Percentiles rank a stretch among this genome's conserved stretches.
Evolutionary conservation across 2,888 invertebrate genomes (phyloP).

Genomic region (Quadroppia sp.): DNA sequence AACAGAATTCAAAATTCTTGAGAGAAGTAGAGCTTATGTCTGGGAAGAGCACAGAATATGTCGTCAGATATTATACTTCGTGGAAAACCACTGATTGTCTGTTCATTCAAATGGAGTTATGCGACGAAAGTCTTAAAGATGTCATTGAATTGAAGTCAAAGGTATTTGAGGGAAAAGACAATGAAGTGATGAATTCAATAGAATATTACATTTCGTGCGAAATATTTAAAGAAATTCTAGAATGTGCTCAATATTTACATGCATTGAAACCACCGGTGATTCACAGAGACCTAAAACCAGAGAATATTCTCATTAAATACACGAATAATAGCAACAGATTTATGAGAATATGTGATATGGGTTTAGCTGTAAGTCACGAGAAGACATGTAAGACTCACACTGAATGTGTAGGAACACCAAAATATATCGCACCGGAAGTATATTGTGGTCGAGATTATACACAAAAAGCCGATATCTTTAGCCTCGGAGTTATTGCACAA

Average conservation of each 20-base stretch:
- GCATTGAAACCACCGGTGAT: background rate
- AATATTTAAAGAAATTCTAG: background rate
- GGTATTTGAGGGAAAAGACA: background rate
- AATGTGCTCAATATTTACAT: background rate
- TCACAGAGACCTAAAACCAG: background rate
- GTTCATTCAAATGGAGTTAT: conserved; percentile 5
- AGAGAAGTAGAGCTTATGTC: too few relatives aligned
- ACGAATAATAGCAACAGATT: background rate
- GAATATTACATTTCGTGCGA: background rate
- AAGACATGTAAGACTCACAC: background rate
- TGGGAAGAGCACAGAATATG: too few relatives aligned
- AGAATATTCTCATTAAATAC: background rate
- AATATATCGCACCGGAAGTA: background rate
- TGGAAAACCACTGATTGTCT: background rate
- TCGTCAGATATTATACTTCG: background rate
- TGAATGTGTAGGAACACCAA: background rate
- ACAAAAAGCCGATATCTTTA: background rate
- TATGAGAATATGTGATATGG: background rate
- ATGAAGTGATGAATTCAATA: background rate
- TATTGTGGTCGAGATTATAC: too few relatives aligned
- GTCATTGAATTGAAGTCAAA: background rate
- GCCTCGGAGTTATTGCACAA: background rate
- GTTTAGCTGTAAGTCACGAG: background rate
- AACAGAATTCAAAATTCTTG: too few relatives aligned
- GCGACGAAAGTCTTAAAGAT: background rate